Base-by-base conservation (phyloP, 2,888 invertebrate species). In the Drosophila monieri region DNA sequence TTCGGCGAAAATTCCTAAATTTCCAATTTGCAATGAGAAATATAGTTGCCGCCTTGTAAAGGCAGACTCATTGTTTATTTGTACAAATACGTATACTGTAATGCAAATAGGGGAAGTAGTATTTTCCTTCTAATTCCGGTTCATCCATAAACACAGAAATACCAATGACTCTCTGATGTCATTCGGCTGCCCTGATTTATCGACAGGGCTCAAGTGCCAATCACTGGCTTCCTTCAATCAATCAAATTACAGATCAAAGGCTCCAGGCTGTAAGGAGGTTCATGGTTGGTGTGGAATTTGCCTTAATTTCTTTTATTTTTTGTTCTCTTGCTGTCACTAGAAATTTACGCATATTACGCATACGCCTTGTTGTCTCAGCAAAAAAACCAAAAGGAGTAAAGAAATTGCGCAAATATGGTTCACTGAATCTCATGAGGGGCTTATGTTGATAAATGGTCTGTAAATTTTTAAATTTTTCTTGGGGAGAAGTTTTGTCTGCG, bases 231-330 rank as follows among this genome's bases (percentile, higher is more conserved):
- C 57, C 56, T 47, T 53, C 74, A 73, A 81, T 85, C 85, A 81
- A 85, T 81, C 80, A 81, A 79, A 81, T 75, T 55, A 67, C 66
- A 62, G 67, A 67, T 73, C 73, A 73, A 73, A 73, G 60, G 69
- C 48, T 47, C 30, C 25, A 12, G 10, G 27, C 25, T 21, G 21
- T 23, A 35, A 52, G 58, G 47, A 56, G 46, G 27, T 15, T 48
- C 41, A 32, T 30, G 32, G 51, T 23, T 37, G 30, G n/a, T 27
- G 15, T 30, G 64, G 46, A 62, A 53, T 53, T 44, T 1, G 18
- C 23, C 35, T 62, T 67, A 66, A 66, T 56, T 64, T 66, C 35
- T 37, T 37, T 27, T 55, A 55, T 35, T 27, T 44, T 32, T 32
- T 39, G 1, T 54, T 14, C 46, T 46, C 51, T 53, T 76, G 70